Evolutionary conservation across 2,797 vertebrate species (phyloP).

Genomic region (Myripristis murdjan): DNA sequence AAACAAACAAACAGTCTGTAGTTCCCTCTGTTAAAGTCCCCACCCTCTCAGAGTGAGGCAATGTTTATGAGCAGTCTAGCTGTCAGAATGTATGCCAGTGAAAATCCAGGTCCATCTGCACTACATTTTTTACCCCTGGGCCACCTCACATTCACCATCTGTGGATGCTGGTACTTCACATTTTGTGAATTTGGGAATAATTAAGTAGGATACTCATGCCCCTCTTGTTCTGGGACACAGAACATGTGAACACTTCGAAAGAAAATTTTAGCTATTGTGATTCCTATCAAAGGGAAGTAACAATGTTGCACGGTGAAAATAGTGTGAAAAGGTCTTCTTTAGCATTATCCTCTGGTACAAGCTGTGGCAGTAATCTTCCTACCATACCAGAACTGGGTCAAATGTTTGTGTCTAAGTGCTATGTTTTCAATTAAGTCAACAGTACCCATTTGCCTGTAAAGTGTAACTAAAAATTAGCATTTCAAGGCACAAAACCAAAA

Average conservation of each 20-base stretch:
- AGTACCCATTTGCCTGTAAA: background rate
- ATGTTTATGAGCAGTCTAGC: constrained; percentile 11
- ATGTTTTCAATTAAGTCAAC: background rate
- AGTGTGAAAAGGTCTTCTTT: no score
- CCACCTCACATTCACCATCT: constrained; percentile 22
- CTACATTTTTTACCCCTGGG: constrained; percentile 34
- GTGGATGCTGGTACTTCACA: background rate
- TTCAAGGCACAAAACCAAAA: background rate
- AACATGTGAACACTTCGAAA: background rate
- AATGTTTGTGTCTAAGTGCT: no score
- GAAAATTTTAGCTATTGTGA: background rate
- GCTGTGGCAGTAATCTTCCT: constrained; percentile 15
- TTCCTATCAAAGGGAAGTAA: background rate
- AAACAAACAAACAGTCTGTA: constrained; percentile 28
- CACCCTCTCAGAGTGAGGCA: constrained; percentile 32
- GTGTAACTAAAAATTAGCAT: background rate
- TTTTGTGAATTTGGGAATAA: constrained; percentile 17
- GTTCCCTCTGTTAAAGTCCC: constrained; percentile 1
- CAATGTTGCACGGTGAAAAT: background rate
- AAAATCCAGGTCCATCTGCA: constrained; percentile 22
- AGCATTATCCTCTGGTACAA: background rate
- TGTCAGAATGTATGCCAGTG: constrained; percentile 33
- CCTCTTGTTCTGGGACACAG: background rate
- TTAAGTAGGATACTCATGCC: constrained; percentile 9
- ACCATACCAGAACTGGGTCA: background rate